phyloP scores from a whole-genome alignment of 1,140 invertebrate species.

The Drosophila nigrodunni region DNA sequence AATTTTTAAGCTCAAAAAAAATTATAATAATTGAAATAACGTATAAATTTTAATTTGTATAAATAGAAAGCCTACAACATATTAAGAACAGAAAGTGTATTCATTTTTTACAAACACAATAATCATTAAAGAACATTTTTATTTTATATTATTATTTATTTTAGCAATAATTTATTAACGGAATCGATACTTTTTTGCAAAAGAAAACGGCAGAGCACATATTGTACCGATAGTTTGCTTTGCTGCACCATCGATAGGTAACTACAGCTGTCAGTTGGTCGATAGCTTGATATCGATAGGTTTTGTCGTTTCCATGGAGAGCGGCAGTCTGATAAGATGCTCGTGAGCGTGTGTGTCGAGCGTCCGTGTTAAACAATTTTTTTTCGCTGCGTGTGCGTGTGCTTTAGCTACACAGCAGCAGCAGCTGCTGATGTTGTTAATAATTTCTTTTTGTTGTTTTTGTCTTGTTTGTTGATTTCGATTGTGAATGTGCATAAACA shows the following conservation, averaged over 20 bases:
- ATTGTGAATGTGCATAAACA: constrained; percentile 36
- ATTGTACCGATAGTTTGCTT: too few relatives aligned
- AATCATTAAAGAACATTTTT: too few relatives aligned
- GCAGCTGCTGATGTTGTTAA: constrained; percentile 46
- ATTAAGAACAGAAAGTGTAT: too few relatives aligned
- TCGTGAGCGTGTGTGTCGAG: constrained; percentile 53
- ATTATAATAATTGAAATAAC: too few relatives aligned
- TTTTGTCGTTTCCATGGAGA: constrained; percentile 23
- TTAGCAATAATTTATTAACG: too few relatives aligned
- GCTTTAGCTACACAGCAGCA: constrained; percentile 32
- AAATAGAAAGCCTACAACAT: too few relatives aligned
- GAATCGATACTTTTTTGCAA: too few relatives aligned
- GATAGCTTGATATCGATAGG: constrained; percentile 19
- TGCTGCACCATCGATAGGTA: constrained; percentile 14
- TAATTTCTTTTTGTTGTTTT: constrained; percentile 45
- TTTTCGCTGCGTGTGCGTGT: constrained; percentile 53
- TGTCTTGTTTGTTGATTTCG: constrained; percentile 36
- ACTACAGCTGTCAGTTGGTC: constrained; percentile 5
- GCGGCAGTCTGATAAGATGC: constrained; percentile 55
- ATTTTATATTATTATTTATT: too few relatives aligned
- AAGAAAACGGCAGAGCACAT: too few relatives aligned
- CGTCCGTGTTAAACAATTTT: constrained; percentile 45
- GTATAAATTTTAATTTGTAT: too few relatives aligned
- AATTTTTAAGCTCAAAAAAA: too few relatives aligned
- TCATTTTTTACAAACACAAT: too few relatives aligned